A percentile compares a stretch with the other conserved stretches of the same genome.
These are phyloP conservation scores for Hippocampus zosterae DNA, from an alignment of 2,113 vertebrate species.

Conservation along the genomic window DNA sequence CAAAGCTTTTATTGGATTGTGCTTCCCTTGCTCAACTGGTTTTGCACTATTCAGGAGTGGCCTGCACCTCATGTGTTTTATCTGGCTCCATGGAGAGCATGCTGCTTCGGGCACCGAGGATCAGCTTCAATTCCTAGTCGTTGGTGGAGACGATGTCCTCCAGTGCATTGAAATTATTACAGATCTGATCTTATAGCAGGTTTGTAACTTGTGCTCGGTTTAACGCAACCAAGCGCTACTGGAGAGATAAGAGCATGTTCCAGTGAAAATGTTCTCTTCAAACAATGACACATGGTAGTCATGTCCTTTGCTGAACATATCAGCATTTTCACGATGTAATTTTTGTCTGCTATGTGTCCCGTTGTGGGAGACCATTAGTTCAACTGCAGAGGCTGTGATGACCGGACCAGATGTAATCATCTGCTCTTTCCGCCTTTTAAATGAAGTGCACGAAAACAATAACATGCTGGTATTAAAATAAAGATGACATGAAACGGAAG, in stretches of 20 bases:
- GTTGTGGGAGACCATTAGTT: background rate
- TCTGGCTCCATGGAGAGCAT: constrained; percentile 41
- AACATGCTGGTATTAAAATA: constrained; percentile 5
- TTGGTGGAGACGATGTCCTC: constrained; percentile 25
- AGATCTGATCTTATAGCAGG: constrained; percentile 26
- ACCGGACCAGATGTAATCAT: constrained; percentile 43
- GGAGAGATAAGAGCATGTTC: constrained; percentile 1
- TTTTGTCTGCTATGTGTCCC: constrained; percentile 1
- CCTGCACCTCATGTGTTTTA: constrained; percentile 39
- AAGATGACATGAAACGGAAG: constrained; percentile 22
- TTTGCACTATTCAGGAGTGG: constrained; percentile 44
- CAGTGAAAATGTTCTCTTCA: constrained; percentile 8
- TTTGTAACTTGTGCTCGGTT: background rate
- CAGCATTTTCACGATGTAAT: background rate
- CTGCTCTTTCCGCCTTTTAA: constrained; percentile 12
- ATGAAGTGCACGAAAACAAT: constrained; percentile 3
- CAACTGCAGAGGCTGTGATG: constrained; percentile 29
- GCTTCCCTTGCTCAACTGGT: constrained; percentile 24
- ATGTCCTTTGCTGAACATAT: constrained; percentile 24
- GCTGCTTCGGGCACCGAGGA: constrained; percentile 33
- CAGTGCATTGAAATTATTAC: constrained; percentile 32
- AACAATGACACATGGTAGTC: constrained; percentile 2
- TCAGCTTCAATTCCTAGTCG: constrained; percentile 16
- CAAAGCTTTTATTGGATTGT: constrained; percentile 26
- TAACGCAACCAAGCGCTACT: constrained; percentile 13